Base-by-base conservation (phyloP, 2,888 invertebrate genomes). In the Matsumyia berberina region DNA sequence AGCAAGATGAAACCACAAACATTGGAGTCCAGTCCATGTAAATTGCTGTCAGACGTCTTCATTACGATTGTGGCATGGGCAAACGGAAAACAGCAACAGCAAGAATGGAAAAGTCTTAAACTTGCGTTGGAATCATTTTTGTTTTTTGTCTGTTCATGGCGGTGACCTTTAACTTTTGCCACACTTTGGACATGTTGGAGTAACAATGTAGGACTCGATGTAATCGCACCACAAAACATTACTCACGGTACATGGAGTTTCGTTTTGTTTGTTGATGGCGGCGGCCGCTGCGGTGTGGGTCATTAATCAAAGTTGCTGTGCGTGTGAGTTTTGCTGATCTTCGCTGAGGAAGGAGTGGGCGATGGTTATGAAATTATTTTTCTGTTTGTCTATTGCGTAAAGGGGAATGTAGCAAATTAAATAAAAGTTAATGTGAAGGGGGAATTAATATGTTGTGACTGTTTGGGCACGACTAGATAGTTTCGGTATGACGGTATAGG, bases 121-220 rank as follows among this genome's bases (percentile, higher is more conserved):
- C 55, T 70, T 53, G 11, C 51, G 60, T 77, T 70, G 37, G 39
- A 62, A 29, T 57, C 0, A 39, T n/a, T 62, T 24, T 57, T 74
- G n/a, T n/a, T n/a, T n/a, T n/a, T n/a, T n/a, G n/a, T n/a, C n/a
- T n/a, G n/a, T 60, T 67, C 51, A 51, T 17, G 42, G 24, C 39
- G 70, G 19, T 85, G 76, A 85, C 80, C 85, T 76, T 80, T 80
- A 70, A 62, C 79, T 73, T 73, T 69, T 79, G 73, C 62, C 79
- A 73, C 62, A 69, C 60, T 69, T 69, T 31, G 37, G 29, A 24
- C 29, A 72, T 57, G 58, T 44, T 35, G 60, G 46, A 44, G 72
- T 15, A 53, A 73, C 35, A 73, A 80, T 80, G 80, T 80, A 72
- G 80, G 74, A 80, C 85, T 74, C 57, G 80, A 70, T 85, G 80